Conservation (phyloP, 2,113 vertebrate genomes). For the Nesogale talazaci region DNA sequence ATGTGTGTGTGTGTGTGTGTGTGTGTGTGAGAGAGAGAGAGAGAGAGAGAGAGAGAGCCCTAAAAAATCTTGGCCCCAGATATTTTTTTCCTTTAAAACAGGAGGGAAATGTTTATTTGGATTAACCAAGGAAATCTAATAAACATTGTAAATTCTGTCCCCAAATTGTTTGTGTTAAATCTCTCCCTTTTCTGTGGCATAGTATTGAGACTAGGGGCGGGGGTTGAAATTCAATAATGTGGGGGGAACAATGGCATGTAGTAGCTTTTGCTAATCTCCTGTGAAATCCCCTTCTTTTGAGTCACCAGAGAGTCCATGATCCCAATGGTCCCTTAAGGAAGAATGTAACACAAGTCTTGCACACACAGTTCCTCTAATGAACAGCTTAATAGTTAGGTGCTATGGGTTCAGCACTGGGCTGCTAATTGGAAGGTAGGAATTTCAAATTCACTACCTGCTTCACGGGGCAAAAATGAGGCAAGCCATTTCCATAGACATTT, state of each 20-base stretch:
- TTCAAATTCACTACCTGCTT: too few species aligned
- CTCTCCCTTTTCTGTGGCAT: constrained; percentile 49
- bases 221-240: constrained; percentile 71
- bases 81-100: constrained; percentile 58
- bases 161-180: constrained; percentile 60
- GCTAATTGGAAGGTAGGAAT: too few species aligned
- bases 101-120: constrained; percentile 57
- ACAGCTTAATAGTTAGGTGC: neutral
- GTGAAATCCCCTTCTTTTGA: constrained; percentile 72
- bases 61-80: constrained; percentile 14
- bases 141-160: constrained; percentile 53
- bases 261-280: constrained; percentile 74
- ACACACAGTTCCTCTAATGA: constrained; percentile 50
- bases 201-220: constrained; percentile 72
- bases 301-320: constrained; percentile 62
- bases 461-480: too few species aligned
- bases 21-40: neutral
- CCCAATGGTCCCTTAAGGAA: constrained; percentile 34
- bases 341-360: neutral
- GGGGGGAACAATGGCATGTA: constrained; percentile 75
- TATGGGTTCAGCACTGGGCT: too few species aligned
- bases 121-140: constrained; percentile 67
- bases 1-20: neutral
- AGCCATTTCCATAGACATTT: too few species aligned
- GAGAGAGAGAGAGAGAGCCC: neutral